phyloP scores from a whole-genome alignment of 2,888 invertebrate species.

The Andricus curvator region DNA sequence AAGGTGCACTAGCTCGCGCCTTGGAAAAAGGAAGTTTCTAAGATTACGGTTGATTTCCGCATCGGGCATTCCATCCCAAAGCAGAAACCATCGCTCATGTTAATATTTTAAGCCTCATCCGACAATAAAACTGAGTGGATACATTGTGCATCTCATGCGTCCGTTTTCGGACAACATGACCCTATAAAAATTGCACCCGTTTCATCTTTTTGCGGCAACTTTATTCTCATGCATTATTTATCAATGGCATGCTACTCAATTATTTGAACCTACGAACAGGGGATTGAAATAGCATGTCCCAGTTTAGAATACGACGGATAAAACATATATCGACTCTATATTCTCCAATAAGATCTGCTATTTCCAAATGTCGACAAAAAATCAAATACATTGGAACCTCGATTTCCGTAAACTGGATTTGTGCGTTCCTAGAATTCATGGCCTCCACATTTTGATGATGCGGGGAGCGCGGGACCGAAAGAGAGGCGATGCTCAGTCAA shows the following conservation, averaged over 20 bases:
- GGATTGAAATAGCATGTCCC: slow-evolving; percentile 3
- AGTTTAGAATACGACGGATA: background rate
- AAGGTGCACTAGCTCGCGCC: slow-evolving; percentile 47
- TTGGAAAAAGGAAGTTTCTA: slow-evolving; percentile 51
- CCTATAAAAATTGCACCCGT: background rate
- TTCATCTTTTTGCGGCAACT: background rate
- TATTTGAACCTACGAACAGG: background rate
- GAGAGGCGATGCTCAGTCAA: too few relatives aligned
- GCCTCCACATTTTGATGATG: too few relatives aligned
- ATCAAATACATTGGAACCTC: background rate
- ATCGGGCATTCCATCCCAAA: slow-evolving; percentile 50
- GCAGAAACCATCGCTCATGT: slow-evolving; percentile 57
- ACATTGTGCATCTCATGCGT: slow-evolving; percentile 39
- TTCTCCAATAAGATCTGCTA: background rate
- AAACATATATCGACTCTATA: background rate
- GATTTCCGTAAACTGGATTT: too few relatives aligned
- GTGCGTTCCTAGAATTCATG: too few relatives aligned
- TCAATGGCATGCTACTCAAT: background rate
- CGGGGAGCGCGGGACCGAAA: too few relatives aligned
- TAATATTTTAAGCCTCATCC: slow-evolving; percentile 57
- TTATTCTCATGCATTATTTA: background rate
- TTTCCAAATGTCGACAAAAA: background rate
- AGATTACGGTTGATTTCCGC: slow-evolving; percentile 56
- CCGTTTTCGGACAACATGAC: background rate
- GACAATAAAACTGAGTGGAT: slow-evolving; percentile 53